These are phyloP conservation scores for Lepidonotus clava DNA, from an alignment of 2,888 invertebrate genomes.

Conservation along the genomic window DNA sequence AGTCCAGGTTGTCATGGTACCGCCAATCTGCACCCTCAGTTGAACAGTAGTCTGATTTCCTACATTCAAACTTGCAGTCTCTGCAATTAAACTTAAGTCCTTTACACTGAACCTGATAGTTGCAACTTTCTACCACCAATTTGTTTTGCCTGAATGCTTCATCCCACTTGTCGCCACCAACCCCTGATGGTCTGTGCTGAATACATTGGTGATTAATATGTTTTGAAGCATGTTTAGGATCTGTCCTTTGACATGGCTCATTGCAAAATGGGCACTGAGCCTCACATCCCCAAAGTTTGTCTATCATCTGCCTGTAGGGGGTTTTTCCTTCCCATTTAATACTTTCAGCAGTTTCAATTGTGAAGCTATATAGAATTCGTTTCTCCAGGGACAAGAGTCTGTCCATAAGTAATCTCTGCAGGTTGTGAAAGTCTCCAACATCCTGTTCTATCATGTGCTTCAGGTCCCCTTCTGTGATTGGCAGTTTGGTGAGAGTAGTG, in stretches of 20 bases:
- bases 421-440: not conserved
- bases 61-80: slow-evolving; percentile 26
- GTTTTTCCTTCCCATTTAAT: slow-evolving; percentile 6
- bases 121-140: not conserved
- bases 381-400: not conserved
- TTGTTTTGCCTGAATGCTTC: not conserved
- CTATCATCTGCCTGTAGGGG: slow-evolving; percentile 14
- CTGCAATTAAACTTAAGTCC: slow-evolving; percentile 14
- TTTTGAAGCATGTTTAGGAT: not conserved
- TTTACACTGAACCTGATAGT: not conserved
- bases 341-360: not conserved
- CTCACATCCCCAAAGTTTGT: slow-evolving; percentile 55
- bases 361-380: not conserved
- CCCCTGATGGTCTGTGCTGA: not conserved
- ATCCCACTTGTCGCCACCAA: not conserved
- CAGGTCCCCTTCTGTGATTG: not conserved
- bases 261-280: slow-evolving; percentile 58
- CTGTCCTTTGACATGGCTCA: slow-evolving; percentile 48
- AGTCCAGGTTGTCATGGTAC: slow-evolving; percentile 4
- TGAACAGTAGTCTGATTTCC: slow-evolving; percentile 13
- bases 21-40: slow-evolving; percentile 22
- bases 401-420: not conserved
- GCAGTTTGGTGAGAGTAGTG: not conserved
- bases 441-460: not conserved
- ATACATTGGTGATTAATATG: slow-evolving; percentile 6